A percentile compares a stretch with the other conserved stretches of the same genome.
phyloP scores from a whole-genome alignment of 2,888 invertebrate species.

The Hypsopygia costalis region DNA sequence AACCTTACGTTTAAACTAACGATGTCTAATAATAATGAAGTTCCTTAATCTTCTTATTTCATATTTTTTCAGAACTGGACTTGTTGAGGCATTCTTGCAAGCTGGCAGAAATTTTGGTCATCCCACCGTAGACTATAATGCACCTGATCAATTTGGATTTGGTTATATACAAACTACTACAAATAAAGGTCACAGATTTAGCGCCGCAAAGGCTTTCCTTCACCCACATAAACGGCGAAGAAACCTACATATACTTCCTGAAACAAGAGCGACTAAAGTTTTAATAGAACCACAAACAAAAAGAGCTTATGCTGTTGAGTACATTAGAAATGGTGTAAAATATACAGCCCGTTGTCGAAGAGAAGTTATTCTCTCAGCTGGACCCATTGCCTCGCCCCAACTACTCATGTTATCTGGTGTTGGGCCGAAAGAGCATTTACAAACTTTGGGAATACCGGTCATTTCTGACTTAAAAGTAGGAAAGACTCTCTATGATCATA shows the following conservation, averaged over 20 bases:
- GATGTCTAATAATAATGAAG: too few relatives aligned
- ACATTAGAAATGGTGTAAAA: conserved; percentile 75
- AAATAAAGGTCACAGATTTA: conserved; percentile 82
- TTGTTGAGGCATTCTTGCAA: conserved; percentile 79
- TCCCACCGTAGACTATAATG: conserved; percentile 82
- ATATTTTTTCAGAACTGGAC: conserved; percentile 59
- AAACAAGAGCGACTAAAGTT: conserved; percentile 60
- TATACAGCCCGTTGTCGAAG: conserved; percentile 82
- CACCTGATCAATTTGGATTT: conserved; percentile 82
- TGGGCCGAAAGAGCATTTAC: conserved; percentile 79
- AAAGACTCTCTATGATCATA: conserved; percentile 82
- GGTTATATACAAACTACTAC: conserved; percentile 75
- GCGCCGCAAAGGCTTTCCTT: conserved; percentile 84
- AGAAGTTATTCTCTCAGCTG: conserved; percentile 92
- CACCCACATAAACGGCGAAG: conserved; percentile 80
- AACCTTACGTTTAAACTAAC: too few relatives aligned
- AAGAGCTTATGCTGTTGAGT: conserved; percentile 85
- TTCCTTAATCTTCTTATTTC: conserved; percentile 1
- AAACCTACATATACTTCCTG: conserved; percentile 81
- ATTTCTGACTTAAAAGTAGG: conserved; percentile 85
- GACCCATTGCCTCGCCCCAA: conserved; percentile 94
- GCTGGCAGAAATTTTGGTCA: conserved; percentile 81
- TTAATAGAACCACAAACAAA: conserved; percentile 78
- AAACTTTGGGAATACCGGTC: conserved; percentile 80
- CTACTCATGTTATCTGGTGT: conserved; percentile 93